Base-by-base conservation (phyloP, 2,797 vertebrate species). In the Chelon auratus region DNA sequence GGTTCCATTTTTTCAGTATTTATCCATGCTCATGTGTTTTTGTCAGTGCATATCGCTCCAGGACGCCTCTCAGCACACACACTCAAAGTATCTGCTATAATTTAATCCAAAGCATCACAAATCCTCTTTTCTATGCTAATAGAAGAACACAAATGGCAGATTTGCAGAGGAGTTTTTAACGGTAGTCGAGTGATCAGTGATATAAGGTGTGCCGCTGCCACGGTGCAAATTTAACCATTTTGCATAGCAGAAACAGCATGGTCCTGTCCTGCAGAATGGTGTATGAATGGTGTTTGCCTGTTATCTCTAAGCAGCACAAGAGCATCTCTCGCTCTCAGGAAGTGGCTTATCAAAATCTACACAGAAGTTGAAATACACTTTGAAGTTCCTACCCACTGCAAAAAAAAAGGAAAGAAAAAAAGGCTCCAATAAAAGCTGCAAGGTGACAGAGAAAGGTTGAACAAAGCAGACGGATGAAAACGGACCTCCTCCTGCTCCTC, bases 381-480 rank as follows among this genome's bases (percentile, higher is more conserved):
- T 90, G 81, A 91, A 89, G 87, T 90, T 85, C 62, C 40, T 58
- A 61, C 63, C 43, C 22, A 26, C 15, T 13, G 62, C 67, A 59
- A 61, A n/a, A 73, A 60, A 55, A 40, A 55, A 3, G 58, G 54
- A 43, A 22, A 13, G 55, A 22, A 63, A 51, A 75, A 55, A 75
- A 79, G 22, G 60, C 68, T 60, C 63, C 39, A 67, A 69, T 70
- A 76, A 71, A 75, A 83, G 80, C 82, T 77, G 86, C 89, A 93
- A 94, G 91, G 91, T 93, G 92, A 93, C 88, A 82, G 83, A 78
- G 73, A 69, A 89, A 91, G 84, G 87, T 87, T 91, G 87, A 90
- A 90, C 67, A 67, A 90, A 78, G 79, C 83, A 86, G 62, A 75
- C 11, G 9, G 81, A 89, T 77, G 75, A 89, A 87, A 86, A 81